Evolutionary conservation across 2,888 invertebrate genomes (phyloP).

Genomic region (Dryocosmus kuriphilus): DNA sequence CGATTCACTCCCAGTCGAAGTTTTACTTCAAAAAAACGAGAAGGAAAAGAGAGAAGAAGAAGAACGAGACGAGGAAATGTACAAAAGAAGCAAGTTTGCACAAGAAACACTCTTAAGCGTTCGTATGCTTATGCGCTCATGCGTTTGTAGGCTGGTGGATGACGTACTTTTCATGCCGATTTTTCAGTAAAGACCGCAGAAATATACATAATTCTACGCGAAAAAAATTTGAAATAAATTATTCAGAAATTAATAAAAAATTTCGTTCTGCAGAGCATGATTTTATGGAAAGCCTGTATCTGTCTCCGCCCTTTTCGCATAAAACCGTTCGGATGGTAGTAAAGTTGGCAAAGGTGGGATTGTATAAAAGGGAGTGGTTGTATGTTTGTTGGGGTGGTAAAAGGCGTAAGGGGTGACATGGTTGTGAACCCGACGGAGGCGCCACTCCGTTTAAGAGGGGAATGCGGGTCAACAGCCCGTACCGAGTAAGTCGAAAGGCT

Average conservation of each 20-base stretch:
- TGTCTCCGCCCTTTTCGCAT: background rate
- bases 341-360: constrained; percentile 18
- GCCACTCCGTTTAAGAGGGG: constrained; percentile 41
- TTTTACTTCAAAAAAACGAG: no score
- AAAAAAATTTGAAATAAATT: no score
- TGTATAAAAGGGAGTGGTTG: constrained; percentile 9
- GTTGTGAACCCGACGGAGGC: constrained; percentile 35
- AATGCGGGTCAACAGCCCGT: constrained; percentile 64
- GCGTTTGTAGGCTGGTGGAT: no score
- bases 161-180: no score
- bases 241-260: background rate
- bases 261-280: background rate
- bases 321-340: constrained; percentile 32
- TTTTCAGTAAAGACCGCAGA: no score
- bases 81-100: no score
- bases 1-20: no score
- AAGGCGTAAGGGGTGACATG: constrained; percentile 24
- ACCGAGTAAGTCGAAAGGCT: constrained; percentile 46
- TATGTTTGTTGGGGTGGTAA: background rate
- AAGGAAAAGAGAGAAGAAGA: no score
- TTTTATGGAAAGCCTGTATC: background rate
- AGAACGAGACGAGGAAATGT: no score
- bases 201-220: no score
- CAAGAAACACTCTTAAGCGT: no score
- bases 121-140: no score